Percentiles rank a stretch among this genome's conserved stretches.
Conservation (phyloP, 1,140 invertebrate species). For the Drosophila micromelanica region DNA sequence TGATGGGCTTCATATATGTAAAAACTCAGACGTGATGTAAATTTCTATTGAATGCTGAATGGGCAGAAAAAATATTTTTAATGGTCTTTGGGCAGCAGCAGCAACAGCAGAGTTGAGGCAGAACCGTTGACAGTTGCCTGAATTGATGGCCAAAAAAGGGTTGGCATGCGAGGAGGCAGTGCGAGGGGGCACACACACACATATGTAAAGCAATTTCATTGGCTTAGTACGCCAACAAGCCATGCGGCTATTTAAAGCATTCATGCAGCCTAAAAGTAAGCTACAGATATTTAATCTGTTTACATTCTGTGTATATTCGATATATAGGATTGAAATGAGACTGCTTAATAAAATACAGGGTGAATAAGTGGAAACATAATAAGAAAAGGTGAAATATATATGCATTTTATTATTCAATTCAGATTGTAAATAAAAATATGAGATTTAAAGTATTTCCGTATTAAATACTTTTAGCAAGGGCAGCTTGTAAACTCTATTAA, state of each 20-base stretch:
- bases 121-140: conserved; percentile 63
- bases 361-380: not conserved
- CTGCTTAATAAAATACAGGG: not conserved
- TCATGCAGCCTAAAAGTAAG: conserved; percentile 31
- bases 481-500: not conserved
- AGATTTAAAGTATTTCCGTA: too few species aligned
- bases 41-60: conserved; percentile 83
- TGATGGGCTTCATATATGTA: conserved; percentile 53
- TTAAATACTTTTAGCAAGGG: too few species aligned
- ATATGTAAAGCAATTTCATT: conserved; percentile 33
- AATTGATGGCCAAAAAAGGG: conserved; percentile 43
- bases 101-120: conserved; percentile 15
- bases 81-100: conserved; percentile 66
- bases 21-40: conserved; percentile 79
- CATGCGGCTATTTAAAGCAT: conserved; percentile 34
- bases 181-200: not conserved
- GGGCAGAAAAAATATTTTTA: conserved; percentile 80
- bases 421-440: too few species aligned
- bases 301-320: not conserved
- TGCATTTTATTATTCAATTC: too few species aligned
- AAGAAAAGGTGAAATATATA: not conserved
- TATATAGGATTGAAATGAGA: conserved; percentile 1
- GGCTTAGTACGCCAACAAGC: conserved; percentile 34
- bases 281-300: conserved; percentile 14
- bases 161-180: not conserved